These are phyloP conservation scores for Martes martes DNA, from an alignment of 2,113 vertebrate genomes.

Conservation along the genomic window DNA sequence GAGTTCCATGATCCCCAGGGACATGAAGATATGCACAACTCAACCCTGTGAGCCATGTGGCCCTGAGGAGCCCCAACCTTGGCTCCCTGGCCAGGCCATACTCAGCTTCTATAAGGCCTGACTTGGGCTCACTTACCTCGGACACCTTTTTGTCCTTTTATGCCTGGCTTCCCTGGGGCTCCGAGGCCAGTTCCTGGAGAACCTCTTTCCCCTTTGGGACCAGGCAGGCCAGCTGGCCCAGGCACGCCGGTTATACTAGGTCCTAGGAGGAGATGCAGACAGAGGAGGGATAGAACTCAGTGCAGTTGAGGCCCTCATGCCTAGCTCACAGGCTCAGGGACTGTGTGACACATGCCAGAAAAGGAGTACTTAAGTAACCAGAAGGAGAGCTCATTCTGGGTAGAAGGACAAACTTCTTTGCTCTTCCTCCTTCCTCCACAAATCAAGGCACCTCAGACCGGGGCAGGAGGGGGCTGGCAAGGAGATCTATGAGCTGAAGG, in stretches of 20 bases:
- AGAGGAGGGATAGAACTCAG: conserved; percentile 10
- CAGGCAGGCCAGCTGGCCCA: conserved; percentile 87
- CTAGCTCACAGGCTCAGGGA: not conserved
- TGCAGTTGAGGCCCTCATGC: not conserved
- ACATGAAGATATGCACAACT: not conserved
- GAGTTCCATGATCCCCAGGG: not conserved
- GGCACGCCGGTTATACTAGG: conserved; percentile 79
- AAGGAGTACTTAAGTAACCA: not conserved
- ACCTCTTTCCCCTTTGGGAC: conserved; percentile 91
- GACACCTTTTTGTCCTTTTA: conserved; percentile 87
- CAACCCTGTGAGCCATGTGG: not conserved
- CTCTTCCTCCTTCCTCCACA: not conserved
- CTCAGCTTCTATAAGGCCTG: not conserved
- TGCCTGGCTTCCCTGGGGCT: conserved; percentile 84
- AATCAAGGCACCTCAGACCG: not conserved
- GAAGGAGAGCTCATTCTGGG: not conserved
- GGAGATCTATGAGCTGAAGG: not conserved
- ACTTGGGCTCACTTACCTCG: conserved; percentile 81
- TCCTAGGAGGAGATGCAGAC: conserved; percentile 74
- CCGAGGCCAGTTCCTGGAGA: conserved; percentile 81
- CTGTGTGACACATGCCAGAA: not conserved
- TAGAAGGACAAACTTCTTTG: not conserved
- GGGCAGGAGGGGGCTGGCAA: not conserved
- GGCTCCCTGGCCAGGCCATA: not conserved
- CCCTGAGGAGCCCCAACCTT: not conserved